Conservation (phyloP, 2,888 invertebrate species). For the Eledona agricola region DNA sequence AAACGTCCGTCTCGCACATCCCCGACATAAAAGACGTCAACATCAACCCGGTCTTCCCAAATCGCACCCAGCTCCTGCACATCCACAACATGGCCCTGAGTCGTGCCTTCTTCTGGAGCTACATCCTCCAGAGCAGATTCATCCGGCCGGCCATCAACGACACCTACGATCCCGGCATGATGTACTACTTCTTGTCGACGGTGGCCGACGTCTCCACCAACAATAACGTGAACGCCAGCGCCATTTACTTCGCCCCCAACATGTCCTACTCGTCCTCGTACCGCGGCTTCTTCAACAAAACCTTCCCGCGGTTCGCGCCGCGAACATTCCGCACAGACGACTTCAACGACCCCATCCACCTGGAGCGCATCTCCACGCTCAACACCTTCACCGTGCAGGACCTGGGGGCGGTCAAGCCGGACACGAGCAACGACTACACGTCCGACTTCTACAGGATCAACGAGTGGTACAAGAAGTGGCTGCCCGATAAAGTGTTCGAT, state of each 20-base stretch:
- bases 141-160: constrained; percentile 90
- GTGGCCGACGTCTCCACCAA: constrained; percentile 95
- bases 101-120: constrained; percentile 95
- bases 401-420: constrained; percentile 80
- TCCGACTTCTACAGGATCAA: constrained; percentile 90
- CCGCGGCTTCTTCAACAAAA: constrained; percentile 95
- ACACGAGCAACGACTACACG: constrained; percentile 88
- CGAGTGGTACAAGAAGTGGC: constrained; percentile 92
- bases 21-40: constrained; percentile 95
- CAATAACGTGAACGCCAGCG: constrained; percentile 89
- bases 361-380: constrained; percentile 92
- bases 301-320: constrained; percentile 90
- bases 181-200: constrained; percentile 95
- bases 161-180: constrained; percentile 96
- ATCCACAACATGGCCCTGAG: constrained; percentile 97
- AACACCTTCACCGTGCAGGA: constrained; percentile 90
- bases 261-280: constrained; percentile 94
- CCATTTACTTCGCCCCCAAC: constrained; percentile 93
- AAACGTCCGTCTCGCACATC: constrained; percentile 87
- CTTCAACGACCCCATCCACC: constrained; percentile 95
- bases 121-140: constrained; percentile 88
- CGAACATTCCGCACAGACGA: constrained; percentile 90
- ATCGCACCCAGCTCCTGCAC: constrained; percentile 91
- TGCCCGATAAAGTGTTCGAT: constrained; percentile 83
- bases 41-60: constrained; percentile 93